A percentile compares a stretch with the other conserved stretches of the same genome.
phyloP scores from a whole-genome alignment of 2,797 vertebrate genomes.

The Oceanodroma leucorhoa region DNA sequence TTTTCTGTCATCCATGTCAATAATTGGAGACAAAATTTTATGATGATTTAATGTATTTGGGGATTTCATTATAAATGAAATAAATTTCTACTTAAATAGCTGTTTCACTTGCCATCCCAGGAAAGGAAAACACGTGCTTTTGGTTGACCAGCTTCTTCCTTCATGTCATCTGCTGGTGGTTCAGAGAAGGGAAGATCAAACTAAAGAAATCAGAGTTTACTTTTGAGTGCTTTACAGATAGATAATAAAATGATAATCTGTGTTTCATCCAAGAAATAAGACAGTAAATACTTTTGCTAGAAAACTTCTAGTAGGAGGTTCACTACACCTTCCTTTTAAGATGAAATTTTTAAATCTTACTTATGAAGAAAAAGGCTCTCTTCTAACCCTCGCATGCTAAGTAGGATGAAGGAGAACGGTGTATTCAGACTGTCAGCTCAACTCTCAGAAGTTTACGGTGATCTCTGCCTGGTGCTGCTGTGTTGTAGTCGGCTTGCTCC shows the following conservation, averaged over 20 bases:
- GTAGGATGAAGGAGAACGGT: not conserved
- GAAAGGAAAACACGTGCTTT: not conserved
- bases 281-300: not conserved
- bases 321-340: not conserved
- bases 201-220: not conserved
- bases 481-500: not conserved
- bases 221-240: not conserved
- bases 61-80: not conserved
- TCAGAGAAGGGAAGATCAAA: not conserved
- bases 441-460: not conserved
- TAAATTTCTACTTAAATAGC: not conserved
- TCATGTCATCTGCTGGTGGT: not conserved
- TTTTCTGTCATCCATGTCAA: not conserved
- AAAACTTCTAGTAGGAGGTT: not conserved
- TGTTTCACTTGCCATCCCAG: not conserved
- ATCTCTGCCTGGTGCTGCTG: not conserved
- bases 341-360: not conserved
- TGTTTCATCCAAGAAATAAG: not conserved
- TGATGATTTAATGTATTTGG: not conserved
- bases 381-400: fast-evolving
- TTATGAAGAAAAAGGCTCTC: not conserved
- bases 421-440: not conserved
- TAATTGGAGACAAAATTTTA: not conserved
- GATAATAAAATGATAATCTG: not conserved
- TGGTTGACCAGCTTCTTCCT: not conserved